Evolutionary conservation across 1,140 invertebrate species (phyloP).

Genomic region (Lithobius niger): DNA sequence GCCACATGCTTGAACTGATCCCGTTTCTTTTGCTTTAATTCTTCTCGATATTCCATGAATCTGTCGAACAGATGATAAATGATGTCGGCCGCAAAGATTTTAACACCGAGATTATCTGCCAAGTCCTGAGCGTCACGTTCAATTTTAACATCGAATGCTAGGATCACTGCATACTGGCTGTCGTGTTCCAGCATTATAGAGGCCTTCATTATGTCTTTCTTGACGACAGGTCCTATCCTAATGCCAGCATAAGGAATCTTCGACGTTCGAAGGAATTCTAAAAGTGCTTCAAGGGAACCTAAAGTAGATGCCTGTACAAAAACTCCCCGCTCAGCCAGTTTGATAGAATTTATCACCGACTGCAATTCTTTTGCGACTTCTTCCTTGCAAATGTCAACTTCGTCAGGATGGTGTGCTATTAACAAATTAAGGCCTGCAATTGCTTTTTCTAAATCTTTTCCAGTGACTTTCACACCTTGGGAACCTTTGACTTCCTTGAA

Average conservation of each 20-base stretch:
- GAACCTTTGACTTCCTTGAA: conserved; percentile 90
- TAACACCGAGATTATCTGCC: conserved; percentile 84
- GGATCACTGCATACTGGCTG: conserved; percentile 90
- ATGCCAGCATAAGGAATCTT: conserved; percentile 98
- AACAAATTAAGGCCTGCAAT: conserved; percentile 81
- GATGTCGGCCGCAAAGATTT: conserved; percentile 98
- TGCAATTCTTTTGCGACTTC: conserved; percentile 68
- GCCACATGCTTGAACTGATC: conserved; percentile 93
- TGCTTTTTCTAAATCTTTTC: conserved; percentile 94
- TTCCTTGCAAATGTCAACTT: conserved; percentile 71
- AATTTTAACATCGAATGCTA: conserved; percentile 98
- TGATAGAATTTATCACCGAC: conserved; percentile 80
- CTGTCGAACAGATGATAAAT: conserved; percentile 99
- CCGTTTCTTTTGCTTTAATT: conserved; percentile 80
- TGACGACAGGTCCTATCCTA: conserved; percentile 97
- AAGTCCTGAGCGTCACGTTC: conserved; percentile 95
- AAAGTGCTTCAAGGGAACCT: conserved; percentile 90
- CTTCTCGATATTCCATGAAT: conserved; percentile 88
- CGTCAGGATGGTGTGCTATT: conserved; percentile 83
- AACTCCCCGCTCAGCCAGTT: conserved; percentile 78
- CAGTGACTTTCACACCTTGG: conserved; percentile 90
- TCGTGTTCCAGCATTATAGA: conserved; percentile 99
- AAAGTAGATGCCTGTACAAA: conserved; percentile 98
- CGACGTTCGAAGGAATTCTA: conserved; percentile 70
- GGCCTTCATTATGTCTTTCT: conserved; percentile 98